A percentile compares a stretch with the other conserved stretches of the same genome.
Conservation (phyloP, 2,113 vertebrate species). For the Picathartes gymnocephalus region DNA sequence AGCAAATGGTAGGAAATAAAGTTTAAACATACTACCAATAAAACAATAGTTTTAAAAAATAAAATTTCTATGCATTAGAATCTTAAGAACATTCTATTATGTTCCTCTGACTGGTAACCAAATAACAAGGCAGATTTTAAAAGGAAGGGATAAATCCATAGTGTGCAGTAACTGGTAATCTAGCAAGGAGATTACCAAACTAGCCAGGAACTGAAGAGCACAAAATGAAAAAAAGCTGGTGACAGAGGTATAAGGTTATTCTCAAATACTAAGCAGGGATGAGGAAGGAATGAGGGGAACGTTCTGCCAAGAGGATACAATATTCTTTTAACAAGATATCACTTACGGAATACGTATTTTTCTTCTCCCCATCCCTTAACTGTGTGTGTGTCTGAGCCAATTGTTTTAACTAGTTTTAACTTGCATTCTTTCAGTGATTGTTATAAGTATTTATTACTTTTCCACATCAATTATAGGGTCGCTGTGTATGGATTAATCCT, state of each 20-base stretch:
- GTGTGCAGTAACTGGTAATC: neutral
- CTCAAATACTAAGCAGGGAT: neutral
- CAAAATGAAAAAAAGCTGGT: neutral
- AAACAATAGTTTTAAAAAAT: neutral
- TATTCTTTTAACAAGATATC: neutral
- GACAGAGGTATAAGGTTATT: neutral
- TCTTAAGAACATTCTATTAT: neutral
- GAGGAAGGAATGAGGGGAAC: neutral
- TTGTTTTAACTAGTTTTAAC: neutral
- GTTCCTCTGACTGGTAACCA: neutral
- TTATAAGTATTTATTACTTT: neutral
- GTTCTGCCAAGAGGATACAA: neutral
- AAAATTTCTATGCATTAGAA: neutral
- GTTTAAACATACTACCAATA: neutral
- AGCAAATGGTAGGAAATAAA: neutral
- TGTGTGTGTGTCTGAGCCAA: neutral
- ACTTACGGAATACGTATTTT: neutral
- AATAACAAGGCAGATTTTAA: neutral
- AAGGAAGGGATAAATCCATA: neutral
- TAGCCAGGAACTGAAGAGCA: neutral
- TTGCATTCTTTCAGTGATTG: neutral
- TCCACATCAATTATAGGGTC: constrained; percentile 75
- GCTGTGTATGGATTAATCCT: constrained; percentile 88
- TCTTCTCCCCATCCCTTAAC: neutral
- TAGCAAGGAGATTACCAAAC: neutral